Evolutionary conservation across 2,888 invertebrate genomes (phyloP).

Genomic region (Campoletis raptor): DNA sequence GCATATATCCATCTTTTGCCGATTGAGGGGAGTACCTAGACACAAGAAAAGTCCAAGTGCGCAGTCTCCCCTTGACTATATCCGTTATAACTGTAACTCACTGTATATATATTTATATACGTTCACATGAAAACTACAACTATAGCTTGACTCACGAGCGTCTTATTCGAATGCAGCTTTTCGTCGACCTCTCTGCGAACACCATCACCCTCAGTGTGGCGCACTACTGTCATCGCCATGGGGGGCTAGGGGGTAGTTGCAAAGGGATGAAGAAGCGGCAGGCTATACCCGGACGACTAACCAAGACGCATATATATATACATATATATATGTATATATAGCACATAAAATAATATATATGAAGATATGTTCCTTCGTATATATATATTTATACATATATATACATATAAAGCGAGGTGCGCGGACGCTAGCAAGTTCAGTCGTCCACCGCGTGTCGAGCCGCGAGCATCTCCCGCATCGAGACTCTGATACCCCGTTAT

Average conservation of each 20-base stretch:
- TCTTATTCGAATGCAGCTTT: constrained; percentile 66
- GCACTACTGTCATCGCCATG: constrained; percentile 63
- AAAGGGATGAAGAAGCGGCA: constrained; percentile 67
- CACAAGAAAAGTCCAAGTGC: constrained; percentile 62
- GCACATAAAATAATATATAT: constrained; percentile 48
- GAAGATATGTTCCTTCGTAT: constrained; percentile 31
- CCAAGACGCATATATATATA: constrained; percentile 47
- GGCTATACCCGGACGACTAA: constrained; percentile 57
- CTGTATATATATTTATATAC: neutral
- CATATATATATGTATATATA: constrained; percentile 33
- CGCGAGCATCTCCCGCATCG: constrained; percentile 76
- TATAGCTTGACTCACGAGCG: constrained; percentile 33
- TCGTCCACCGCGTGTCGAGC: constrained; percentile 80
- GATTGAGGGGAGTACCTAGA: constrained; percentile 51
- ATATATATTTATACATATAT: constrained; percentile 43
- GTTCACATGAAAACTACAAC: constrained; percentile 24
- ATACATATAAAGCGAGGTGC: constrained; percentile 76
- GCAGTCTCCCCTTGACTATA: constrained; percentile 73
- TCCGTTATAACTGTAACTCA: constrained; percentile 8
- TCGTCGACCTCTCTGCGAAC: constrained; percentile 41
- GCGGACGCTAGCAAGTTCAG: constrained; percentile 80
- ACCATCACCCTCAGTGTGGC: constrained; percentile 42
- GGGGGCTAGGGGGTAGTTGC: constrained; percentile 46
- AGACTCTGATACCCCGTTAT: constrained; percentile 55
- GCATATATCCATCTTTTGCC: constrained; percentile 26